Conservation (phyloP, 2,797 vertebrate genomes). For the Tragelaphus oryx region DNA sequence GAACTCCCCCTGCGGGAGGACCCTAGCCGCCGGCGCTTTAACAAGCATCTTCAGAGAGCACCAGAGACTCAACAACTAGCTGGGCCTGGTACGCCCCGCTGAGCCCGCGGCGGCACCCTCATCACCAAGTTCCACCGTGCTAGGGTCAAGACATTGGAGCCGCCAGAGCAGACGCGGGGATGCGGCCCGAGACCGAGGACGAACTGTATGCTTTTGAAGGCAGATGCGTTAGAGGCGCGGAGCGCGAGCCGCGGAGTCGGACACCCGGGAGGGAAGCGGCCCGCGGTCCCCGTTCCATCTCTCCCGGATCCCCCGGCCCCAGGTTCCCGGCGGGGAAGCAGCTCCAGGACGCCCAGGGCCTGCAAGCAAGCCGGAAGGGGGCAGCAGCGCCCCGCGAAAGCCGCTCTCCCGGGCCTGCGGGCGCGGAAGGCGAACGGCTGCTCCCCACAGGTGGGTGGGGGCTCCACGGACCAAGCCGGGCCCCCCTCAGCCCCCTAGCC, state of each 20-base stretch:
- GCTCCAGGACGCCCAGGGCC: neutral
- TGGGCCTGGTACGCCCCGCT: rapidly evolving
- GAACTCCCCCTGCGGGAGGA: neutral
- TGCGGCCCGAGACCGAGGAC: rapidly evolving
- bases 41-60: neutral
- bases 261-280: rapidly evolving
- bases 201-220: neutral
- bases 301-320: rapidly evolving
- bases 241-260: rapidly evolving
- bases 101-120: neutral
- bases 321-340: rapidly evolving
- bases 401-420: rapidly evolving
- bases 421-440: rapidly evolving
- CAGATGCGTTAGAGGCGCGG: neutral
- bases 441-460: neutral
- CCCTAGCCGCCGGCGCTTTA: rapidly evolving
- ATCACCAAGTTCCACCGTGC: neutral
- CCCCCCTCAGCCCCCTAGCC: neutral
- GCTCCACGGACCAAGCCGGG: neutral
- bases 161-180: rapidly evolving
- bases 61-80: neutral
- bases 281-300: neutral
- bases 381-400: constrained; percentile 50
- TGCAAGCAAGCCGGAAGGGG: constrained; percentile 49
- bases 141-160: rapidly evolving